Percentiles rank a stretch among this genome's conserved stretches.
phyloP scores from a whole-genome alignment of 2,888 invertebrate species.

The Hoplodrina blanda region DNA sequence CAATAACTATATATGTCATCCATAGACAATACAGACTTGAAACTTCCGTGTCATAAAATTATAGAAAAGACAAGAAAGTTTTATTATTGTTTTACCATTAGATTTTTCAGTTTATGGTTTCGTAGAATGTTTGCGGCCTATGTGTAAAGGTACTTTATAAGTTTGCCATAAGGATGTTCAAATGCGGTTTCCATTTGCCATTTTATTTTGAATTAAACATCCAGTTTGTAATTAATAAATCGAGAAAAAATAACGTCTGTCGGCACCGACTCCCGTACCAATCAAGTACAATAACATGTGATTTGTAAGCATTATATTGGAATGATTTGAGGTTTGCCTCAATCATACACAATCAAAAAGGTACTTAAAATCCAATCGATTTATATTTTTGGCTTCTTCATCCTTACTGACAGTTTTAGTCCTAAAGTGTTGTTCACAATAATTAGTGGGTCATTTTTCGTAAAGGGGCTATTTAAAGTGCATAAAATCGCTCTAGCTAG shows the following conservation, averaged over 20 bases:
- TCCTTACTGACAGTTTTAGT: background rate
- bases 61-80: background rate
- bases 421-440: background rate
- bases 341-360: conserved; percentile 47
- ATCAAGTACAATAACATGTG: conserved; percentile 35
- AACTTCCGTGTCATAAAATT: conserved; percentile 12
- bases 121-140: background rate
- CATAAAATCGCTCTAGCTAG: background rate
- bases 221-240: conserved; percentile 38
- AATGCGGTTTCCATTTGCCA: background rate
- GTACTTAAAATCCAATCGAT: conserved; percentile 39
- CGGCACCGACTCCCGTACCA: conserved; percentile 25
- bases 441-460: conserved; percentile 15
- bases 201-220: conserved; percentile 8
- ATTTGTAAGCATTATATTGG: conserved; percentile 44
- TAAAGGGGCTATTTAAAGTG: background rate
- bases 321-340: conserved; percentile 48
- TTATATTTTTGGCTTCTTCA: conserved; percentile 27
- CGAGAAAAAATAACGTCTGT: conserved; percentile 19
- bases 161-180: background rate
- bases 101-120: background rate
- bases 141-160: background rate
- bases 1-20: conserved; percentile 37
- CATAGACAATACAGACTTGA: conserved; percentile 27
- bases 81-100: background rate